These are phyloP conservation scores for Isichthys henryi DNA, from an alignment of 2,113 vertebrate species.

Conservation along the genomic window DNA sequence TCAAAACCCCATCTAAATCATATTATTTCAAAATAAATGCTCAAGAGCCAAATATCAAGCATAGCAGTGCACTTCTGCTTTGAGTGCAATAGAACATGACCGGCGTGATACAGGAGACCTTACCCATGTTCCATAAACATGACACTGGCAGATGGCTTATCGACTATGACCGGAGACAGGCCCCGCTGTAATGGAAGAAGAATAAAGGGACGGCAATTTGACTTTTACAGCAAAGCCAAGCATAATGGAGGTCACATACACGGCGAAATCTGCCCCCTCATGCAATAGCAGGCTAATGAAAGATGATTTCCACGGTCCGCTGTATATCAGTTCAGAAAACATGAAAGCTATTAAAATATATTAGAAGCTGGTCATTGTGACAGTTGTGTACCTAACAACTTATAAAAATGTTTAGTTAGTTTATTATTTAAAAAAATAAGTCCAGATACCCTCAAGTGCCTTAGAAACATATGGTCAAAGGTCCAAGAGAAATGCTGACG, in stretches of 20 bases:
- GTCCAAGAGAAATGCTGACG: not conserved
- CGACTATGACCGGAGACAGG: not conserved
- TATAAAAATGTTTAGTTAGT: not conserved
- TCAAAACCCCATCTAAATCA: not conserved
- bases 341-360: not conserved
- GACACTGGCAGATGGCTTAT: not conserved
- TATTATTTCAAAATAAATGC: not conserved
- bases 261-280: not conserved
- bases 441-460: not conserved
- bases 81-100: not conserved
- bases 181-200: not conserved
- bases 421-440: not conserved
- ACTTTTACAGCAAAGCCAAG: slow-evolving; percentile 1
- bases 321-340: not conserved
- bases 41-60: not conserved
- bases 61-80: not conserved
- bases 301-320: not conserved
- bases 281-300: not conserved
- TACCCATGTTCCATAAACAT: not conserved
- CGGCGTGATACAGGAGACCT: not conserved
- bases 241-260: not conserved
- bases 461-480: not conserved
- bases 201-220: not conserved
- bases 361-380: not conserved
- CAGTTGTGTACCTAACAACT: not conserved